A percentile compares a stretch with the other conserved stretches of the same genome.
phyloP scores from a whole-genome alignment of 1,140 invertebrate species.

The Panonychus citri region DNA sequence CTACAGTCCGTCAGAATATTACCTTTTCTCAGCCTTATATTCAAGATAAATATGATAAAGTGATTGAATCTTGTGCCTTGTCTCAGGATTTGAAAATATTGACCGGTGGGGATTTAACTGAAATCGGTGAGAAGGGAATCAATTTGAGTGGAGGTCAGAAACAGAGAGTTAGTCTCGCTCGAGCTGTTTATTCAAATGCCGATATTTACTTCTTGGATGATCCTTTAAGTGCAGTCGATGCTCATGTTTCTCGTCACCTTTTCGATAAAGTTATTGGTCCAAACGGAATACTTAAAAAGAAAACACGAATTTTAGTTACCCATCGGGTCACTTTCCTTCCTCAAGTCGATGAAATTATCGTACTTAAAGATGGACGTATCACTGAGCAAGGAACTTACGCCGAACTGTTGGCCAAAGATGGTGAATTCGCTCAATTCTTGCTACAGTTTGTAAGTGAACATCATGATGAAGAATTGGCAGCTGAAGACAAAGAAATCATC shows the following conservation, averaged over 20 bases:
- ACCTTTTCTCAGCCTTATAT: conserved; percentile 19
- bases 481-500: conserved; percentile 1
- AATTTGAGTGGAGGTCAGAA: conserved; percentile 14
- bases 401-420: conserved; percentile 20
- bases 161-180: conserved; percentile 17
- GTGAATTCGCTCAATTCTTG: conserved; percentile 17
- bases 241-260: conserved; percentile 83
- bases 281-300: conserved; percentile 46
- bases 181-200: conserved; percentile 16
- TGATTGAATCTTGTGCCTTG: conserved; percentile 19
- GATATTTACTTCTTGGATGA: conserved; percentile 25
- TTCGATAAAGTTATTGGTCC: conserved; percentile 73
- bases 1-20: conserved; percentile 37
- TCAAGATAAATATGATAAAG: conserved; percentile 25
- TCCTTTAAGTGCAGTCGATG: conserved; percentile 51
- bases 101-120: conserved; percentile 48
- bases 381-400: conserved; percentile 27
- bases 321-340: conserved; percentile 36
- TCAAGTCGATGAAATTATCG: conserved; percentile 62
- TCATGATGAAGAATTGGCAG: not conserved
- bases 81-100: conserved; percentile 14
- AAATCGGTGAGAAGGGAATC: conserved; percentile 58
- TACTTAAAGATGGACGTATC: conserved; percentile 42
- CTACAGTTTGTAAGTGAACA: conserved; percentile 18
- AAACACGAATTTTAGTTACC: conserved; percentile 22